Conservation (phyloP, 2,888 invertebrate species). For the Griposia aprilina region DNA sequence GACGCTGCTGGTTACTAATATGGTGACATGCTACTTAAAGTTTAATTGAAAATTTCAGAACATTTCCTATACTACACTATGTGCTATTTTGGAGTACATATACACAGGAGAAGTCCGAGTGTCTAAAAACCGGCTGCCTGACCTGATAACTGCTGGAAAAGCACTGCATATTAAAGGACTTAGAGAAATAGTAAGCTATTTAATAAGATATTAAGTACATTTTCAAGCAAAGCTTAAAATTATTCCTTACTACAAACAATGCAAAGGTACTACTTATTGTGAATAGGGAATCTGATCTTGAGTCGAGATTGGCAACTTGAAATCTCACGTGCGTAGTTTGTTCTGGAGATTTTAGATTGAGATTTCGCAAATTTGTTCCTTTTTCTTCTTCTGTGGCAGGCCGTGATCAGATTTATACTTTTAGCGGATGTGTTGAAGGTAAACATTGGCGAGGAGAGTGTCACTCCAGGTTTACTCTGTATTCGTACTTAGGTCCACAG, state of each 20-base stretch:
- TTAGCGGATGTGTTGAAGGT: too few relatives aligned
- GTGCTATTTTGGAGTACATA: conserved; percentile 83
- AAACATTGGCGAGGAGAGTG: too few relatives aligned
- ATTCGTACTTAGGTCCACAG: too few relatives aligned
- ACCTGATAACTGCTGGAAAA: conserved; percentile 82
- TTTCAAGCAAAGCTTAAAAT: background rate
- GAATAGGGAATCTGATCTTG: background rate
- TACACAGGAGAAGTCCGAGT: conserved; percentile 86
- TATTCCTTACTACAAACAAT: background rate
- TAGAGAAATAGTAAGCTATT: conserved; percentile 79
- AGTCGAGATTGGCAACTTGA: background rate
- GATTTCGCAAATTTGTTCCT: too few relatives aligned
- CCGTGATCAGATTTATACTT: too few relatives aligned
- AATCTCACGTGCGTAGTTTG: too few relatives aligned
- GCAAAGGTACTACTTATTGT: background rate
- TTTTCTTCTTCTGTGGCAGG: too few relatives aligned
- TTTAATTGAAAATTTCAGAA: conserved; percentile 77
- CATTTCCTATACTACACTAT: conserved; percentile 82
- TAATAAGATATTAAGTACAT: background rate
- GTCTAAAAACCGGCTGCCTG: conserved; percentile 76
- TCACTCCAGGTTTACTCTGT: too few relatives aligned
- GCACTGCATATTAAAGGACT: conserved; percentile 85
- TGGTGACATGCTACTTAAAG: background rate
- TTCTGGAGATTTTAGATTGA: too few relatives aligned
- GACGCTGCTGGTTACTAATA: background rate